Conservation (phyloP, 1,140 invertebrate species). For the Drosophila serrata region DNA sequence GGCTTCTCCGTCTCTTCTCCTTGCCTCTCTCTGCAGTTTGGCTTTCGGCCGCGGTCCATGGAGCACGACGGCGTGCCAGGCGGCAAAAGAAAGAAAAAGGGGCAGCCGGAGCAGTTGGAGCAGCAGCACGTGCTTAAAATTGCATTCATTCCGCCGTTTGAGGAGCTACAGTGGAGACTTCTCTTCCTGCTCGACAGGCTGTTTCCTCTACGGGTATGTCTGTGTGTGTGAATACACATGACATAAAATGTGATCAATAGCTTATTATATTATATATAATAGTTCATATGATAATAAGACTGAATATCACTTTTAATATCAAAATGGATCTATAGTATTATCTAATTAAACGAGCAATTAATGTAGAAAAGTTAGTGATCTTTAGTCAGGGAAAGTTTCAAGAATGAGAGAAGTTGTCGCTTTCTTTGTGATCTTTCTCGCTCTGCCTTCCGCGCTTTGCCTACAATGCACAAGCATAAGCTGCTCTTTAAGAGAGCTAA, state of each 20-base stretch:
- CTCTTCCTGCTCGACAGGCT: slow-evolving; percentile 41
- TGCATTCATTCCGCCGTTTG: slow-evolving; percentile 61
- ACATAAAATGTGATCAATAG: not conserved
- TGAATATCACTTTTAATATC: too few species aligned
- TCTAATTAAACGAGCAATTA: too few species aligned
- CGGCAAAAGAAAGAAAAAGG: slow-evolving; percentile 10
- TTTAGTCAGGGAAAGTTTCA: too few species aligned
- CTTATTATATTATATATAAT: too few species aligned
- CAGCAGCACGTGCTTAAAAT: slow-evolving; percentile 74
- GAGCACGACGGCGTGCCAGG: slow-evolving; percentile 51
- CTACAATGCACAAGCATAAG: not conserved
- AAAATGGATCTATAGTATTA: too few species aligned
- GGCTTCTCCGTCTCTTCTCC: not conserved
- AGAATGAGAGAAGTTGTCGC: too few species aligned
- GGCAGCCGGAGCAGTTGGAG: not conserved
- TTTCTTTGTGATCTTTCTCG: too few species aligned
- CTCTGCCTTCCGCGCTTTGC: too few species aligned
- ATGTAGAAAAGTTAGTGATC: too few species aligned
- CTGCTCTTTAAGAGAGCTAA: not conserved
- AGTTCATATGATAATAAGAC: too few species aligned
- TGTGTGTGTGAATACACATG: slow-evolving; percentile 3
- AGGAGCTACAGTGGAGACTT: slow-evolving; percentile 23
- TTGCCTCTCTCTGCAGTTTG: slow-evolving; percentile 12
- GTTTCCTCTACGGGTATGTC: not conserved
- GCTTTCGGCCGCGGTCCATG: slow-evolving; percentile 65